Conservation (phyloP, 1,140 invertebrate genomes). For the Pseudachorutes palmiensis region DNA sequence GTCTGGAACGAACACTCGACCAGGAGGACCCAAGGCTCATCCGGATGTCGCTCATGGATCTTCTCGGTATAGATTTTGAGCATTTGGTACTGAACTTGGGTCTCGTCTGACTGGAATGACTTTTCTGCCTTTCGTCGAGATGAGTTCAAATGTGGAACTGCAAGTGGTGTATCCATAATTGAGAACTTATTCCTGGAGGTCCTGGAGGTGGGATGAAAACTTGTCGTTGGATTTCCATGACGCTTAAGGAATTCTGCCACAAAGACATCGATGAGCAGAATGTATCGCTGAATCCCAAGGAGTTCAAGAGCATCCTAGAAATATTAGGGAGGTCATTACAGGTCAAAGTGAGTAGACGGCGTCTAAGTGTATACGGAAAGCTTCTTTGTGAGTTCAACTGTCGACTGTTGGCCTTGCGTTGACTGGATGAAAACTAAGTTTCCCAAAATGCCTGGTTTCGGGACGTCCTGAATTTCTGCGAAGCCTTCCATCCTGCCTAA, state of each 20-base stretch:
- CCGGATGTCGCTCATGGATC: neutral
- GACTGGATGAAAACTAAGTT: neutral
- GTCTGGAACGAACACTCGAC: neutral
- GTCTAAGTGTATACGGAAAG: neutral
- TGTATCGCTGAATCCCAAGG: neutral
- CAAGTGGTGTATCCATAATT: neutral
- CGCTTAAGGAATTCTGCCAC: neutral
- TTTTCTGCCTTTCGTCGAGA: neutral
- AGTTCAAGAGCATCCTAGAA: slow-evolving; percentile 2
- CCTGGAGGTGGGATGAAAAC: too few species aligned
- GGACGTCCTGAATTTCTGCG: neutral
- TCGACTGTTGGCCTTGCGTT: neutral
- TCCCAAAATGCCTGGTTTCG: neutral
- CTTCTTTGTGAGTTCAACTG: neutral
- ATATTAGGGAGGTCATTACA: neutral
- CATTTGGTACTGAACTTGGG: neutral
- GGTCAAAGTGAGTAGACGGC: neutral
- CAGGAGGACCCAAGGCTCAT: neutral
- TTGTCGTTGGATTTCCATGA: neutral
- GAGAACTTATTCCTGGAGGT: too few species aligned
- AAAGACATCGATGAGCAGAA: neutral
- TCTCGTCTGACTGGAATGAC: neutral
- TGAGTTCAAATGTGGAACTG: neutral
- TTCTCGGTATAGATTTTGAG: neutral
- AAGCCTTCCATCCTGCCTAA: too few species aligned